Conservation (phyloP, 1,140 invertebrate genomes). For the Mactra quadrangularis region DNA sequence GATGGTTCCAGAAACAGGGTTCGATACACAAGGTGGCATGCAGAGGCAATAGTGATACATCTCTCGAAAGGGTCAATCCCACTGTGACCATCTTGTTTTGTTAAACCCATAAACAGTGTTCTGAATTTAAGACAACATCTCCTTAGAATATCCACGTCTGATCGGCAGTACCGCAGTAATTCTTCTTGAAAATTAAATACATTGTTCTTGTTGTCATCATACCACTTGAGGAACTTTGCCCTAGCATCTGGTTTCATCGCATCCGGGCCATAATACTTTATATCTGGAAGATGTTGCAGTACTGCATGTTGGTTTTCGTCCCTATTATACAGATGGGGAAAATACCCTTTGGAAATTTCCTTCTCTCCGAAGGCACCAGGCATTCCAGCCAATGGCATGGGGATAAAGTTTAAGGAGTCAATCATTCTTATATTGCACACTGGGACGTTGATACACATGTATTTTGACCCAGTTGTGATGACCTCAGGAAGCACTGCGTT, state of each 20-base stretch:
- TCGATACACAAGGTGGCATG: slow-evolving; percentile 6
- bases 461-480: slow-evolving; percentile 23
- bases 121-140: no score
- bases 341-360: slow-evolving; percentile 53
- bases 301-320: slow-evolving; percentile 16
- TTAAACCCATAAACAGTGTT: slow-evolving; percentile 17
- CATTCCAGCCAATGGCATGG: slow-evolving; percentile 37
- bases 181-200: slow-evolving; percentile 44
- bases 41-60: slow-evolving; percentile 16
- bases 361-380: slow-evolving; percentile 26
- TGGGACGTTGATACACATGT: slow-evolving; percentile 5
- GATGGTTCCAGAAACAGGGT: slow-evolving; percentile 3
- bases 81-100: not conserved
- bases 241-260: no score
- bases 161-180: no score
- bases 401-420: slow-evolving; percentile 49
- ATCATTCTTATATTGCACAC: slow-evolving; percentile 4
- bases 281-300: not conserved
- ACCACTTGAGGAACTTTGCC: slow-evolving; percentile 33
- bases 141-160: no score
- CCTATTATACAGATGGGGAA: slow-evolving; percentile 38
- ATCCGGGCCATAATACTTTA: not conserved
- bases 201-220: slow-evolving; percentile 9
- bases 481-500: slow-evolving; percentile 23
- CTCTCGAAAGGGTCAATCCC: no score